Percentiles rank a stretch among this genome's conserved stretches.
These are phyloP conservation scores for Gallirallus australis DNA, from an alignment of 2,797 vertebrate species.

Conservation along the genomic window DNA sequence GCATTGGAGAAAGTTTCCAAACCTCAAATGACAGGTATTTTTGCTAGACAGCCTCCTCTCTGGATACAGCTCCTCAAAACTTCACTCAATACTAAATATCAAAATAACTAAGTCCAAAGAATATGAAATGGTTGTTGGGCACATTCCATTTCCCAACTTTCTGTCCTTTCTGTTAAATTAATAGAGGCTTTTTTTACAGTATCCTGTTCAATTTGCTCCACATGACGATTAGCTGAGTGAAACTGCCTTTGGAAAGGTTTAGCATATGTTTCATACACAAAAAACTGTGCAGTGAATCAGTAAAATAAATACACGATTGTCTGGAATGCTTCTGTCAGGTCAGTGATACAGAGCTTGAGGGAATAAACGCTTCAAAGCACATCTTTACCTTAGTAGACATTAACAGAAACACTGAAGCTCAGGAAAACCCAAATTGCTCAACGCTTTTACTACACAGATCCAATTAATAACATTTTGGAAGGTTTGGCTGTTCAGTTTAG, in stretches of 20 bases:
- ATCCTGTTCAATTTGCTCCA: slow-evolving; percentile 30
- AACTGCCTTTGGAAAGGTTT: slow-evolving; percentile 33
- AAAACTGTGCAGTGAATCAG: slow-evolving; percentile 2
- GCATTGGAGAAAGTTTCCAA: not conserved
- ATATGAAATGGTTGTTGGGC: not conserved
- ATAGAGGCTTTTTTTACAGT: not conserved
- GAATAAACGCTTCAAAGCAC: slow-evolving; percentile 37
- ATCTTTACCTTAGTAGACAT: slow-evolving; percentile 38
- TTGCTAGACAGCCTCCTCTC: not conserved
- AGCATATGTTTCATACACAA: slow-evolving; percentile 34
- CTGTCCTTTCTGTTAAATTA: slow-evolving; percentile 12
- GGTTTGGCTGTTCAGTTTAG: not conserved
- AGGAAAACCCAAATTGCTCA: not conserved
- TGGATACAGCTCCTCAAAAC: not conserved
- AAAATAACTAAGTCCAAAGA: not conserved
- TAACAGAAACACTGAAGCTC: not conserved
- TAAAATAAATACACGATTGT: slow-evolving; percentile 49
- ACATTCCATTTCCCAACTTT: not conserved
- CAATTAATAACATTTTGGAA: not conserved
- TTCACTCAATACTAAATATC: not conserved
- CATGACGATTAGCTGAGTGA: slow-evolving; percentile 1
- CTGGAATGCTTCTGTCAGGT: slow-evolving; percentile 32
- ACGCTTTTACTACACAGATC: not conserved
- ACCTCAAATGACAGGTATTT: not conserved
- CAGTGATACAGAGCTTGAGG: not conserved